Evolutionary conservation across 1,140 invertebrate genomes (phyloP).

Genomic region (Araneus ventricosus): DNA sequence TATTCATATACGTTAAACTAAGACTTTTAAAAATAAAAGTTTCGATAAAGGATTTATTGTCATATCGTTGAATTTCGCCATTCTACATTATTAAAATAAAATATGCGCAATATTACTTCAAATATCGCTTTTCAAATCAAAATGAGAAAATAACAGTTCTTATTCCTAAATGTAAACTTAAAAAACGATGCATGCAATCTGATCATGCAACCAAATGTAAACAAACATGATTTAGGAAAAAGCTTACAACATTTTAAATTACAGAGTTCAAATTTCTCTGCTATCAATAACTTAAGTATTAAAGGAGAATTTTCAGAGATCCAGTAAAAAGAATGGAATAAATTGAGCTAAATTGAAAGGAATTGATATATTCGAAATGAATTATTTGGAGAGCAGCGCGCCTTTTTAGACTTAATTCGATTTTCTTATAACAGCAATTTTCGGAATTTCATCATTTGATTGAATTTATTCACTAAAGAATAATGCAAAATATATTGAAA

Average conservation of each 20-base stretch:
- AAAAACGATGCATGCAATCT: not conserved
- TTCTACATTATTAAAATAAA: too few species aligned
- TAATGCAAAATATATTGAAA: slow-evolving; percentile 1
- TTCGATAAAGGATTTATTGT: too few species aligned
- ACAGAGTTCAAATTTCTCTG: not conserved
- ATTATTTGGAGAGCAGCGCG: not conserved
- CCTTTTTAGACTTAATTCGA: not conserved
- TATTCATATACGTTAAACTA: too few species aligned
- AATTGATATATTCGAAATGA: not conserved
- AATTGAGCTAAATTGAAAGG: not conserved
- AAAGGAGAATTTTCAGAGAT: not conserved
- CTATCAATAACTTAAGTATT: slow-evolving; percentile 3
- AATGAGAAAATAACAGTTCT: not conserved
- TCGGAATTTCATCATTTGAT: not conserved
- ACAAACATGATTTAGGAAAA: too few species aligned
- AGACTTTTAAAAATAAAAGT: too few species aligned
- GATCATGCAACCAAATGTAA: not conserved
- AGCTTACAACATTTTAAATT: not conserved
- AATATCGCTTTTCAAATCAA: too few species aligned
- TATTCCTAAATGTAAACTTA: not conserved
- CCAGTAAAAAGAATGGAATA: not conserved
- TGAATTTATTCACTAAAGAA: not conserved
- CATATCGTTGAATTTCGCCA: too few species aligned
- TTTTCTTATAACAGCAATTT: not conserved
- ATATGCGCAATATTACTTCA: too few species aligned